phyloP scores from a whole-genome alignment of 2,888 invertebrate species.

The Ornithoptera priamus region DNA sequence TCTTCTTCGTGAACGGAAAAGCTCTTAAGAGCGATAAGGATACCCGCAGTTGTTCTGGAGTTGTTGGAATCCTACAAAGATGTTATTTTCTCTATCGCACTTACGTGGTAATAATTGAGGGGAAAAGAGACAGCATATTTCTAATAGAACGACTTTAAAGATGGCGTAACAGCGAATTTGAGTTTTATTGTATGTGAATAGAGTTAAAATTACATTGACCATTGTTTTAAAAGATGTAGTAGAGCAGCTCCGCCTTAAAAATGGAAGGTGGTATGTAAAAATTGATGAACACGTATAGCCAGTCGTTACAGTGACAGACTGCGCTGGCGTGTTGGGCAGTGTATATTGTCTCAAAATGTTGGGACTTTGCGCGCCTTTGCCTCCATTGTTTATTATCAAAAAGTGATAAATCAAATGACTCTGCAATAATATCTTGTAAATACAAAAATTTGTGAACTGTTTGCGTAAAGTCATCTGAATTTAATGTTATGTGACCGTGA shows the following conservation, averaged over 20 bases:
- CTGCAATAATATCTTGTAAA: constrained; percentile 56
- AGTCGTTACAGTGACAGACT: constrained; percentile 80
- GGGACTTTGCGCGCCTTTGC: constrained; percentile 64
- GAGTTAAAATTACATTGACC: constrained; percentile 36
- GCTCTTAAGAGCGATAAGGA: constrained; percentile 47
- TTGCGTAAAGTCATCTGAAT: constrained; percentile 25
- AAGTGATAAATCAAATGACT: constrained; percentile 79
- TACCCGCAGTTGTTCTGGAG: constrained; percentile 36
- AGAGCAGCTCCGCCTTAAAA: constrained; percentile 80
- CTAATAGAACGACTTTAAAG: constrained; percentile 36
- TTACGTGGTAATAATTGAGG: constrained; percentile 44
- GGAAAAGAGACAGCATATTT: constrained; percentile 61
- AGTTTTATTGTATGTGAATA: constrained; percentile 1
- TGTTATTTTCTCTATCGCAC: constrained; percentile 63
- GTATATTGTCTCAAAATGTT: constrained; percentile 79
- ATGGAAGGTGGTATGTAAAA: constrained; percentile 81
- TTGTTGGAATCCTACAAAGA: constrained; percentile 39
- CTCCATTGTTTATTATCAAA: constrained; percentile 75
- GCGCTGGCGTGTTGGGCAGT: constrained; percentile 77
- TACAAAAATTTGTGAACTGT: constrained; percentile 41
- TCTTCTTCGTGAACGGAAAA: constrained; percentile 50
- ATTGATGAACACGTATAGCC: constrained; percentile 80
- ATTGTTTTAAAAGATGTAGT: constrained; percentile 52
- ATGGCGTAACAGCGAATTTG: constrained; percentile 30
- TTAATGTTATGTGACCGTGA: constrained; percentile 39